Evolutionary conservation across 1,140 invertebrate species (phyloP), one percentile per base, ranked within the genome.

Genomic region (Dendrolimus kikuchii): DNA sequence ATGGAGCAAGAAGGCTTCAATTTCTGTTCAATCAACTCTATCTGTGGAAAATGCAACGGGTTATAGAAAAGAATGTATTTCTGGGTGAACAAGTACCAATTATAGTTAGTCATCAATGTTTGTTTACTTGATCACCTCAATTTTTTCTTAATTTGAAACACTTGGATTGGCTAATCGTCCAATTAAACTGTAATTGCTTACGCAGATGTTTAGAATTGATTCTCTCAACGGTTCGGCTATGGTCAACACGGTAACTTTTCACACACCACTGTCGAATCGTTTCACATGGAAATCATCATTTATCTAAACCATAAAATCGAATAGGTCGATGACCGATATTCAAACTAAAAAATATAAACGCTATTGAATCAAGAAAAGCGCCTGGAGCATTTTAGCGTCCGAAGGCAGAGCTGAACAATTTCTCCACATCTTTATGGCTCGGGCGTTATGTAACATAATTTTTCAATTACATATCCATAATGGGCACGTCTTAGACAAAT

Each of bases 201-300:
- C 23, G n/a, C 10, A 46, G 38, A 46, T 46, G 10, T 46, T 46
- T 23, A 23, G 23, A 23, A 23, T 23, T 23, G 23, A 23, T 23
- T 23, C 23, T 23, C 23, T 23, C 48, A 62, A 38, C 56, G 60
- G 47, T 63, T 67, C 61, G 66, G 58, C 67, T 68, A 66, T 61
- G 62, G 65, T 60, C 38, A 54, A 38, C 39, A 60, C 54, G 41
- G 53, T 53, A 56, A 62, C 48, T 60, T 76, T 76, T 77, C 68
- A 76, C 75, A 75, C 67, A 64, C 62, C 56, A 65, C 62, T 52
- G 64, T 62, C 60, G 59, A 67, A 59, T 66, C 61, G 70, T 77
- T 82, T 81, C 72, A 74, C 79, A 74, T 77, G 69, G 69, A 73
- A 68, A 77, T 75, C 71, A 71, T 68, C 70, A 75, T 80, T 72